Base-by-base conservation (phyloP, 2,888 invertebrate genomes). In the Microdon myrmicae region DNA sequence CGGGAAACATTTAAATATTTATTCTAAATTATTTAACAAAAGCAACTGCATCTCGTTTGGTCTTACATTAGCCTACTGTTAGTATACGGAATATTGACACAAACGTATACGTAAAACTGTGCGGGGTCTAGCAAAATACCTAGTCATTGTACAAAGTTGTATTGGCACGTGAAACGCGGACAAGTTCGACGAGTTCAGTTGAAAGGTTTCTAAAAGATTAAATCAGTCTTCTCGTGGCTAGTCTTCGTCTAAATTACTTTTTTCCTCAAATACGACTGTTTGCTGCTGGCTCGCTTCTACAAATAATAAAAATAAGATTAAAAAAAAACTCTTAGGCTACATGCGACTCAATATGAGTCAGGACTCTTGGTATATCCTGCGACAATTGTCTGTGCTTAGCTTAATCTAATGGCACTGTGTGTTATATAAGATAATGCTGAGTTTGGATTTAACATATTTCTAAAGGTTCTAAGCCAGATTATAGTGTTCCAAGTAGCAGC, bases 271-370 rank as follows among this genome's bases (percentile, higher is more conserved):
- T 26, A 29, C 12, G 13, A 20, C 14, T 14, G 8, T 7, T 4
- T 20, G 28, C 4, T 26, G 9, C 4, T n/a, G n/a, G n/a, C n/a
- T n/a, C n/a, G n/a, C n/a, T n/a, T n/a, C n/a, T n/a, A n/a, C n/a
- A n/a, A n/a, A n/a, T n/a, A 19, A 37, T 25, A 43, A 29, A 7
- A 31, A 43, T 32, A 14, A 29, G 2, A 6, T 13, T 29, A 29
- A 3, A 29, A 29, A 4, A 3, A 2, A 31, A 16, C 13, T 19
- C 4, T 17, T 7, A 9, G 10, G 3, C 22, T 34, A 47, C 54
- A 56, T 53, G 51, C 54, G 58, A 71, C 73, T 74, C 73, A 74
- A 74, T 72, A 69, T 74, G 73, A 74, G 73, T 68, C 72, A 74
- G 68, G 69, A 73, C 68, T 72, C 69, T 68, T 1, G 7, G 26